Percentiles rank a stretch among this genome's conserved stretches.
These are phyloP conservation scores for Xiphophorus birchmanni DNA, from an alignment of 2,797 vertebrate genomes.

Conservation along the genomic window DNA sequence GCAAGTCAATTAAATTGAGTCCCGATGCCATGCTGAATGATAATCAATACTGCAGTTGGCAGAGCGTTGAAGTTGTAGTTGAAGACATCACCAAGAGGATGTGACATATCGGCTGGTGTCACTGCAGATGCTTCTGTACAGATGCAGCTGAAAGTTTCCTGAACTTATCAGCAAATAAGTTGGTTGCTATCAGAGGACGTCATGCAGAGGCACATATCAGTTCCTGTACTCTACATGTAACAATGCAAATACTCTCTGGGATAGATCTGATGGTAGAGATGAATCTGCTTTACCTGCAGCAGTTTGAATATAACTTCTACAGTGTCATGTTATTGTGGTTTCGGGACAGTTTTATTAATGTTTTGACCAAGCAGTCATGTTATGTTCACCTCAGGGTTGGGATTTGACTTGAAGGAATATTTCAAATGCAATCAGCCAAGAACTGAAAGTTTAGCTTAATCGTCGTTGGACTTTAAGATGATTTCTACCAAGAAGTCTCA, in stretches of 20 bases:
- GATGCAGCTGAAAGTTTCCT: background rate
- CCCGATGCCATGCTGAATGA: background rate
- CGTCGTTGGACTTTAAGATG: background rate
- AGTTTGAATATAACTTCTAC: background rate
- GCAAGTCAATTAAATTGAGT: conserved; percentile 1
- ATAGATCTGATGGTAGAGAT: background rate
- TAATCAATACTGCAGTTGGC: background rate
- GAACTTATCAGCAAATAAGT: background rate
- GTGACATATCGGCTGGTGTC: background rate
- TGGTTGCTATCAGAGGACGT: background rate
- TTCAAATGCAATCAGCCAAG: background rate
- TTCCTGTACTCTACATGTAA: background rate
- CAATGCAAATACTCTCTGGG: background rate
- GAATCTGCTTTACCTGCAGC: conserved; percentile 1
- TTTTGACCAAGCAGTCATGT: no score
- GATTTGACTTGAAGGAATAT: background rate
- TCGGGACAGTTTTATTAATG: background rate
- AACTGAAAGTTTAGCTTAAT: background rate
- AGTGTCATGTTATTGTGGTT: background rate
- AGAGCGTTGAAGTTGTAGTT: background rate
- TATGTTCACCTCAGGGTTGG: background rate
- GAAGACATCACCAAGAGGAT: background rate
- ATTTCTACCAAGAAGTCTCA: background rate
- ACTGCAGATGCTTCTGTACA: background rate
- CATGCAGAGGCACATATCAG: background rate